These are phyloP conservation scores for Sterrhoptilus dennistouni DNA, from an alignment of 2,113 vertebrate genomes.

Conservation along the genomic window DNA sequence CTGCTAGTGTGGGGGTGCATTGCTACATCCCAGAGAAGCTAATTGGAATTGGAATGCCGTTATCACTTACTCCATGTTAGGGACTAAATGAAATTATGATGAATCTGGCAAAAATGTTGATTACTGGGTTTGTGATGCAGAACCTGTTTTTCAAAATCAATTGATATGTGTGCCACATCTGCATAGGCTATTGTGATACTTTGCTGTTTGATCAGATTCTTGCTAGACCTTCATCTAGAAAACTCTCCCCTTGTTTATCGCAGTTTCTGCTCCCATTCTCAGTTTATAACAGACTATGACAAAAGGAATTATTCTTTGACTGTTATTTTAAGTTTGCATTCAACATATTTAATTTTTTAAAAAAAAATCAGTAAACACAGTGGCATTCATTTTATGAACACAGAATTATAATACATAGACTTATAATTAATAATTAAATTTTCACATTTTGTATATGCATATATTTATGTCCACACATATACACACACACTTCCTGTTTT, in stretches of 20 bases:
- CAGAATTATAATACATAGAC: neutral
- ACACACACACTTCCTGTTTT: neutral
- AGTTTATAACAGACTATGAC: neutral
- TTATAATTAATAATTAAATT: neutral
- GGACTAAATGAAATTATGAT: neutral
- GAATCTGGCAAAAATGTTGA: neutral
- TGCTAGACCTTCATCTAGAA: neutral
- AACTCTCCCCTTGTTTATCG: neutral
- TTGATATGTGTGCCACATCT: neutral
- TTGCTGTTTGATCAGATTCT: neutral
- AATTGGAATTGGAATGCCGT: neutral
- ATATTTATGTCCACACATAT: neutral
- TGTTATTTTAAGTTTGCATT: neutral
- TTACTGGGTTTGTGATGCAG: neutral
- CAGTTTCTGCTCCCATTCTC: neutral
- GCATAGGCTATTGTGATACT: neutral
- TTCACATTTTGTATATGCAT: neutral
- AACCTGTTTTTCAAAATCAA: neutral
- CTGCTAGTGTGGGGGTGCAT: neutral
- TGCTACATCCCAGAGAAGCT: neutral
- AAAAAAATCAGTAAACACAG: neutral
- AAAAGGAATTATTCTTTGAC: neutral
- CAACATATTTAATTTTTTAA: neutral
- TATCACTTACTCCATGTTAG: neutral
- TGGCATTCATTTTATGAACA: neutral